These are phyloP conservation scores for Scalopus aquaticus DNA, from an alignment of 2,113 vertebrate genomes.

Conservation along the genomic window DNA sequence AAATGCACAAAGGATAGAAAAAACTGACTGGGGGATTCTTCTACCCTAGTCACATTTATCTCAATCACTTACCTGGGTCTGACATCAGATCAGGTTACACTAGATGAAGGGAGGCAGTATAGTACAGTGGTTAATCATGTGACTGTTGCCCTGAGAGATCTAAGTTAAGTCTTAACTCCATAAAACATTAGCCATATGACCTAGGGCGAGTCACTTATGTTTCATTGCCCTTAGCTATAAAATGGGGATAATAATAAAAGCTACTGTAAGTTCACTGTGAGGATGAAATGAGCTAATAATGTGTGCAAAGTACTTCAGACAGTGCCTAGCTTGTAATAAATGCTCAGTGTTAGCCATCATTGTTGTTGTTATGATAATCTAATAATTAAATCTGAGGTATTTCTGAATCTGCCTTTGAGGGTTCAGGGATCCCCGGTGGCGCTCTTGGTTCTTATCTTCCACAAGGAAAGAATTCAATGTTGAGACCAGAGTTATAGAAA, in stretches of 20 bases:
- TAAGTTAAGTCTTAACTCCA: background rate
- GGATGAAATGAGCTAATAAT: background rate
- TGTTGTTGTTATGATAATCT: background rate
- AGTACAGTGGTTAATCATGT: background rate
- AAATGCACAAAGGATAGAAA: conserved; percentile 9
- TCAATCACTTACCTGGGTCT: background rate
- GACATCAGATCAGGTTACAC: background rate
- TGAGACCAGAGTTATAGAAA: too few relatives aligned
- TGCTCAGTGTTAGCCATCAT: conserved; percentile 6
- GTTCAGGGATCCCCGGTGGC: too few relatives aligned
- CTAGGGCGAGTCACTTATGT: background rate
- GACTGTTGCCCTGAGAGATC: background rate
- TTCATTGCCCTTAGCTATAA: background rate
- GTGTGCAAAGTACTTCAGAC: conserved; percentile 5
- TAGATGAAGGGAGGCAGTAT: background rate
- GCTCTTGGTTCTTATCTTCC: too few relatives aligned
- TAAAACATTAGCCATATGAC: background rate
- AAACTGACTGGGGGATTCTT: conserved; percentile 1
- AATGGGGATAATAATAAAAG: background rate
- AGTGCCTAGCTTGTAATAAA: background rate
- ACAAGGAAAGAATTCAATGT: too few relatives aligned
- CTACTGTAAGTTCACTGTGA: conserved; percentile 23
- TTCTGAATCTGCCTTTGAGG: background rate
- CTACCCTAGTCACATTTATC: background rate
- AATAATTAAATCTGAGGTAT: conserved; percentile 30